phyloP scores from a whole-genome alignment of 2,888 invertebrate genomes.

The Panopea generosa region DNA sequence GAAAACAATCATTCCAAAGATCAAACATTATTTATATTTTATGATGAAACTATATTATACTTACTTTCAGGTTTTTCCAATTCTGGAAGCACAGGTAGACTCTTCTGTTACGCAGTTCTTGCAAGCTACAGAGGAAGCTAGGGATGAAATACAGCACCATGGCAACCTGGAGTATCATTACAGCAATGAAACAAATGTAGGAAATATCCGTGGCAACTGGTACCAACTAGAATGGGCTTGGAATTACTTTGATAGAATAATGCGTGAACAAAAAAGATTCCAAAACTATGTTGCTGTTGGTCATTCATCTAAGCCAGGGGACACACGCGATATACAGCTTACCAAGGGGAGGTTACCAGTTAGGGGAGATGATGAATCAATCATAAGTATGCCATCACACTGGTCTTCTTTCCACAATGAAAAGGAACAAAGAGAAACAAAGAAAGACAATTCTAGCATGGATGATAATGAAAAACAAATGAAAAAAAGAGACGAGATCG shows the following conservation, averaged over 20 bases:
- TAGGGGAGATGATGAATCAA: constrained; percentile 10
- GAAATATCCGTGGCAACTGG: constrained; percentile 56
- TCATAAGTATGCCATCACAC: constrained; percentile 42
- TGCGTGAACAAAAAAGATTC: constrained; percentile 23
- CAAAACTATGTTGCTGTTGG: neutral
- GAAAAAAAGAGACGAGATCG: neutral
- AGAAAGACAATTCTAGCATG: too few relatives aligned
- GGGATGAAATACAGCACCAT: constrained; percentile 45
- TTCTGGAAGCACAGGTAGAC: constrained; percentile 56
- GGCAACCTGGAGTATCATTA: constrained; percentile 42
- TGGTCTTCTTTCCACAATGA: too few relatives aligned
- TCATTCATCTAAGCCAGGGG: neutral
- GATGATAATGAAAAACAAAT: too few relatives aligned
- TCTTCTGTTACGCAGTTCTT: constrained; percentile 46
- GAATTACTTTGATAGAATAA: constrained; percentile 47
- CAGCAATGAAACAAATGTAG: constrained; percentile 23
- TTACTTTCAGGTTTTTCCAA: constrained; percentile 61
- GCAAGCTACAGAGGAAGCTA: constrained; percentile 38
- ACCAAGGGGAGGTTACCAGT: constrained; percentile 1
- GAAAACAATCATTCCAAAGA: too few relatives aligned
- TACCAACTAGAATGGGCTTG: constrained; percentile 67
- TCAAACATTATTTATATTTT: too few relatives aligned
- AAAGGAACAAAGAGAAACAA: too few relatives aligned
- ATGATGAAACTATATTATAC: too few relatives aligned
- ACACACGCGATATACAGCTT: neutral